Base-by-base conservation (phyloP, 2,888 invertebrate genomes). In the Drosophila atripex region DNA sequence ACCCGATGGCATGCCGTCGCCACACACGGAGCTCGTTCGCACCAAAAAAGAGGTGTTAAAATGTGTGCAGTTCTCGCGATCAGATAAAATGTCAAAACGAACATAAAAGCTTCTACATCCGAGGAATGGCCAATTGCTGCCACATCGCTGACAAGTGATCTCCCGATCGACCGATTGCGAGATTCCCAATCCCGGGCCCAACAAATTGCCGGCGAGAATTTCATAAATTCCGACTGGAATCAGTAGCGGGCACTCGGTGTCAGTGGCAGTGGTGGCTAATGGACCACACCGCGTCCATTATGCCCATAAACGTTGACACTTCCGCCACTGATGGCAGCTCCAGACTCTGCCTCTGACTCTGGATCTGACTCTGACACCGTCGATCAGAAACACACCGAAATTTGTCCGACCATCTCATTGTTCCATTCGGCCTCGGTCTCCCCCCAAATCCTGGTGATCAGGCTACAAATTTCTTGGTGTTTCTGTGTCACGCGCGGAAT, bases 81-180 rank as follows among this genome's bases (percentile, higher is more conserved):
- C 85, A 86, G 89, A 86, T 88, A 88, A 89, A 89, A 89, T 89
- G 89, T 89, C 89, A 89, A 89, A 89, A 89, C 80, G 89, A 89
- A 89, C 89, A 89, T 89, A 89, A 89, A 89, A 90, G 89, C 86
- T 87, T 89, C 85, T 88, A 88, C 85, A 86, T 86, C 89, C 86
- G 82, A 89, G 84, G 88, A 89, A 89, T 86, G 82, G 83, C 80
- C 87, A 80, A 87, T 86, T 87, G 84, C 61, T 78, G 76, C 57
- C 70, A 68, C 46, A 30, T 39, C 57, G 21, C 45, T 65, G 65
- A 50, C 60, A 64, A 64, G 55, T 64, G 54, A 58, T 50, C 30
- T 41, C 30, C 59, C 32, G 38, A 35, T 47, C 64, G n/a, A 8
- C 16, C 18, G 39, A 41, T 41, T 47, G 61, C 76, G 72, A 69